Conservation (phyloP, 2,797 vertebrate genomes). For the Gallinago nigripennis region DNA sequence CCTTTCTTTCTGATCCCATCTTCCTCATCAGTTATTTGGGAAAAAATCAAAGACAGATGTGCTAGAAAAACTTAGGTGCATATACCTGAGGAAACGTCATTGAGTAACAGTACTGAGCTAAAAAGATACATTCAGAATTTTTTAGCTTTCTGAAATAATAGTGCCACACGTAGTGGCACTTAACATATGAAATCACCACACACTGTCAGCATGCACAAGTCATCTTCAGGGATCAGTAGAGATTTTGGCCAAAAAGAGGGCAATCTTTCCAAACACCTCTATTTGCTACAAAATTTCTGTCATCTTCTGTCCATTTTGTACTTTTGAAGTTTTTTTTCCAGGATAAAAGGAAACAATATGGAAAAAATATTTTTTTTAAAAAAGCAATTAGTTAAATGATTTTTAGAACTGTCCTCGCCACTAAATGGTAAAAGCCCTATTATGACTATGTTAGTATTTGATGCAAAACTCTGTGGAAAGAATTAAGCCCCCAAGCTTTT, state of each 20-base stretch:
- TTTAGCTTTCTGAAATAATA: background rate
- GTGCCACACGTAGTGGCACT: background rate
- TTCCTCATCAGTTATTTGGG: background rate
- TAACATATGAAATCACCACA: background rate
- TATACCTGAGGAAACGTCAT: background rate
- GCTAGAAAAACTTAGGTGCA: background rate
- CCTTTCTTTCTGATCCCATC: background rate
- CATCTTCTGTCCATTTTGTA: background rate
- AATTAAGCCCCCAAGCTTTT: constrained; percentile 78
- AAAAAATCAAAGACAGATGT: background rate
- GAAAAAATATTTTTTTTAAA: background rate
- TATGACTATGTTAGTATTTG: constrained; percentile 62
- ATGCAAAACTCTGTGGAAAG: constrained; percentile 68
- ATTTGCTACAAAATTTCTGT: background rate
- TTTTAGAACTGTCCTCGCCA: constrained; percentile 50
- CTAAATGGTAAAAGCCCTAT: constrained; percentile 52
- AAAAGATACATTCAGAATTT: background rate
- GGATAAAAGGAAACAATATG: background rate
- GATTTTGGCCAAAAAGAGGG: background rate
- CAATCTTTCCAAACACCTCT: background rate
- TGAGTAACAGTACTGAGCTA: background rate
- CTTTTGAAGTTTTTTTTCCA: background rate
- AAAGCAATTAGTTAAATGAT: constrained; percentile 29
- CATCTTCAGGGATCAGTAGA: background rate
- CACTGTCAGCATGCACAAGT: background rate